Evolutionary conservation across 2,113 vertebrate species (phyloP).

Genomic region (Orthonyx spaldingii): DNA sequence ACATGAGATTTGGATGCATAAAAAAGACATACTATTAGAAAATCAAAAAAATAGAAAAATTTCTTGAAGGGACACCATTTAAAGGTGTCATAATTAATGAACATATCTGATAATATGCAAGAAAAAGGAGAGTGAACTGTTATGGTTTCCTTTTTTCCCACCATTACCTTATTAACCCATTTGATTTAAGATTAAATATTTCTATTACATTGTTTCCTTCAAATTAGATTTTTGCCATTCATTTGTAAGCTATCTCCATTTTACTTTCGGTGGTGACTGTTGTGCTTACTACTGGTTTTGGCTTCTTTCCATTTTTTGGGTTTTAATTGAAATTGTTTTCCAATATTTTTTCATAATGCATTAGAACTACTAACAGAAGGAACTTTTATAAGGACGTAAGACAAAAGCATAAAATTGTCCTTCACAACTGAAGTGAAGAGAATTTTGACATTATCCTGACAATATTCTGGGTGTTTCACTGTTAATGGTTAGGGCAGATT

Average conservation of each 20-base stretch:
- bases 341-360: not conserved
- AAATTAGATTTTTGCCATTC: not conserved
- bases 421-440: not conserved
- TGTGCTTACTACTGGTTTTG: not conserved
- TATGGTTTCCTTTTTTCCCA: not conserved
- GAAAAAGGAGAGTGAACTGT: not conserved
- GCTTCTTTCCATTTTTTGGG: not conserved
- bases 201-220: not conserved
- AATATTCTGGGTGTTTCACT: not conserved
- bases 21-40: not conserved
- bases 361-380: not conserved
- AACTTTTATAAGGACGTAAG: not conserved
- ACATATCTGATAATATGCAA: not conserved
- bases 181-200: not conserved
- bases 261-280: not conserved
- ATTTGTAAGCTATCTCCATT: not conserved
- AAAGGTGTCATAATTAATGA: not conserved
- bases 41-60: not conserved
- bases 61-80: not conserved
- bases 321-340: not conserved
- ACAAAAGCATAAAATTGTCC: not conserved
- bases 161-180: rapidly evolving
- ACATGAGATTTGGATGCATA: not conserved
- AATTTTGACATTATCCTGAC: not conserved
- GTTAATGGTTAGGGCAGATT: not conserved